Evolutionary conservation across 37 sponge, comb jelly and placozoan genomes (phyloP), one percentile per base, ranked within the genome.

Genomic region (Cliona cf. orientalis): DNA sequence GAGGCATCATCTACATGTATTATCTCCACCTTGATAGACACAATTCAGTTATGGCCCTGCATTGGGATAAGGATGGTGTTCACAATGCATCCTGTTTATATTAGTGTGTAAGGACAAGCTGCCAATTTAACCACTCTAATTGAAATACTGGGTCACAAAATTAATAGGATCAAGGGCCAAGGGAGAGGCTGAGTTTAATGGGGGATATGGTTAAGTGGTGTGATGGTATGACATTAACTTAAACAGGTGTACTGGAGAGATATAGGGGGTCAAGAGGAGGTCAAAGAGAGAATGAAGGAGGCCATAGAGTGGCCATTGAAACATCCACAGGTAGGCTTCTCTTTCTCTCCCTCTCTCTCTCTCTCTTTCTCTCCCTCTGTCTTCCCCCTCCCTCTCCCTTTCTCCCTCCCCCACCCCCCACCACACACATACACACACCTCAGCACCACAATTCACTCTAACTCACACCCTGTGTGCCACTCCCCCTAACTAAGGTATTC

Each of bases 301-400:
- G 82, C 94, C 6, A 90, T 95, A 11, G 96, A 93, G 38, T 96
- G 96, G 94, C 99, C 99, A 14, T 79, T 98, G 28, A 91, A 86
- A 34, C 96, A 98, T 66, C 94, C 91, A 14, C 86, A 95, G 88
- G 92, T 88, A 45, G 26, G 60, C 35, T n/a, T 21, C 28, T 5
- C 28, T 62, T 7, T 66, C 5, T 9, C 60, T 59, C 60, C 28
- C 28, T 9, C 14, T 9, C 60, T 9, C 14, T 59, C 12, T 59
- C 60, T 59, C 60, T 9, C 60, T n/a, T 19, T 23, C 9, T 7
- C 64, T 23, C 17, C 6, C 12, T 23, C 29, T 62, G 25, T 62
- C 6, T 61, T 61, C 5, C 28, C n/a, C 6, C n/a, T 61, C 31
- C 23, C 62, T 49, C 55, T 49, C 55, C 55, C 11, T 19, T 49